A percentile compares a stretch with the other conserved stretches of the same genome.
Conservation (phyloP, 2,113 vertebrate species). For the Eclectus roratus region DNA sequence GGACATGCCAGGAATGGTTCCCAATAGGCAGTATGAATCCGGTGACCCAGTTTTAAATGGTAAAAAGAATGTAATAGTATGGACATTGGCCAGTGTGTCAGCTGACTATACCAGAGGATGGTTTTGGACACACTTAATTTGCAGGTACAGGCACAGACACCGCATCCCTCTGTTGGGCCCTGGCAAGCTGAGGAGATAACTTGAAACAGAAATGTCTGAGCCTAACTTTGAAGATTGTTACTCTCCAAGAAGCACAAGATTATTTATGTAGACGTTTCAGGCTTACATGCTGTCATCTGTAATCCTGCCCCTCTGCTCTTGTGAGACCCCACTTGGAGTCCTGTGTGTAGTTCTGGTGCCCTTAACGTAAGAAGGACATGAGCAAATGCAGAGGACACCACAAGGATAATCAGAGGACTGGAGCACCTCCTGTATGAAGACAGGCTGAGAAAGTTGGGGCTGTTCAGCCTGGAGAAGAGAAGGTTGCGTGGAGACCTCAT, state of each 20-base stretch:
- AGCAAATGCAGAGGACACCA: neutral
- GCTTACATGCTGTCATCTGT: neutral
- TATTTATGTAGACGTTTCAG: neutral
- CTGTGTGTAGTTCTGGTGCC: neutral
- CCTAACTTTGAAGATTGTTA: neutral
- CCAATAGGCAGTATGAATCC: neutral
- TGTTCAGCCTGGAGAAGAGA: neutral
- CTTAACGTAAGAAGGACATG: neutral
- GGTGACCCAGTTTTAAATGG: neutral
- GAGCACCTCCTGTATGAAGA: neutral
- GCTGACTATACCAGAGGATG: neutral
- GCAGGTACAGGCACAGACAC: neutral
- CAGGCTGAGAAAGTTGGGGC: neutral
- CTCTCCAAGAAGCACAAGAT: neutral
- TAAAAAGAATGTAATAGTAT: neutral
- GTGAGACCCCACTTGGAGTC: neutral
- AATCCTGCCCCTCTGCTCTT: neutral
- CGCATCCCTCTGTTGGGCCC: neutral
- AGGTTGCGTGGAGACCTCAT: neutral
- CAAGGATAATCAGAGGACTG: neutral
- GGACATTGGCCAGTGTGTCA: neutral
- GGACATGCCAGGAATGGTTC: conserved; percentile 1
- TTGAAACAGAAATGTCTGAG: neutral
- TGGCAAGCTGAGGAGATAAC: neutral
- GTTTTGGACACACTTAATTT: neutral